Conservation (phyloP, 2,113 vertebrate species). For the Struthidea cinerea region DNA sequence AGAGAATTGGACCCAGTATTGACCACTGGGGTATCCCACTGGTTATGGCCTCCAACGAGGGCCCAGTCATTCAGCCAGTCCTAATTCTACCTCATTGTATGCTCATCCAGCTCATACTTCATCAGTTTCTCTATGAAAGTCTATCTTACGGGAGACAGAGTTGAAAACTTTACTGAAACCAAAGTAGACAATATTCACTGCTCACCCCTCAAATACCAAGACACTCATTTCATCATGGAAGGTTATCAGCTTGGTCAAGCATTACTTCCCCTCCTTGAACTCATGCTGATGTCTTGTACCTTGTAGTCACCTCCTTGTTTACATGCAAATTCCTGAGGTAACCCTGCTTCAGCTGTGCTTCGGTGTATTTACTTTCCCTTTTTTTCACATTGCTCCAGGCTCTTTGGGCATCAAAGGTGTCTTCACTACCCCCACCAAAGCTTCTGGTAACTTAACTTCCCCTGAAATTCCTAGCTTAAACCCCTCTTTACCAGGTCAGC, state of each 20-base stretch:
- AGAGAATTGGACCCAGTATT: background rate
- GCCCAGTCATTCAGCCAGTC: background rate
- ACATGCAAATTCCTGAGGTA: background rate
- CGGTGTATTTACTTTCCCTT: background rate
- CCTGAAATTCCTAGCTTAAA: background rate
- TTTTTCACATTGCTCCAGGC: background rate
- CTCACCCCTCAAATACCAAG: background rate
- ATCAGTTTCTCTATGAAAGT: background rate
- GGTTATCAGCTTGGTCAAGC: background rate
- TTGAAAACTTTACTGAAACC: background rate
- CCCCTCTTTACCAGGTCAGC: background rate
- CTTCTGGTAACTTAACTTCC: background rate
- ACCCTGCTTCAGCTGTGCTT: background rate
- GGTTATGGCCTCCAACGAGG: background rate
- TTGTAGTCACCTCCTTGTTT: background rate
- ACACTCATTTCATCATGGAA: background rate
- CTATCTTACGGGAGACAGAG: background rate
- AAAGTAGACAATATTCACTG: background rate
- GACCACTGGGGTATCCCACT: background rate
- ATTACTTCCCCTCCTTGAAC: background rate
- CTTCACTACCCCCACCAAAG: background rate
- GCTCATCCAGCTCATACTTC: background rate
- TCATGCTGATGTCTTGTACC: background rate
- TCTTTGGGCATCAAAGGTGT: background rate
- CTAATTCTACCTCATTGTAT: background rate